Conservation (phyloP, 2,888 invertebrate species). For the Erynnis tages region DNA sequence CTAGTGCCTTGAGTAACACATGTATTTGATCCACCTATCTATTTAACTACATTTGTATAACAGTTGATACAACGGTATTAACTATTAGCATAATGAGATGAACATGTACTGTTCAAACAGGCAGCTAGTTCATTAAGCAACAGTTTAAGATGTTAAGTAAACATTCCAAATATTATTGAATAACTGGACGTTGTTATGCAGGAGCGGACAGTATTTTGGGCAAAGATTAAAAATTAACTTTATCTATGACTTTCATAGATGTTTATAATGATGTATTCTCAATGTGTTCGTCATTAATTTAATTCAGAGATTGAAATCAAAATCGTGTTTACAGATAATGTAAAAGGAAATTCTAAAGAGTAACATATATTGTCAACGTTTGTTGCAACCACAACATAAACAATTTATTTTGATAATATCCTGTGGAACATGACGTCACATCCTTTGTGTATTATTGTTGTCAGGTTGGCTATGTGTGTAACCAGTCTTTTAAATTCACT, state of each 20-base stretch:
- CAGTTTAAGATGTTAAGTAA: slow-evolving; percentile 80
- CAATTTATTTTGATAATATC: no score
- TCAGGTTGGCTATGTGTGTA: no score
- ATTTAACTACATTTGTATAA: slow-evolving; percentile 4
- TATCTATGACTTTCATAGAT: background rate
- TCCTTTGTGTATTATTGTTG: no score
- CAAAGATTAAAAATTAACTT: background rate
- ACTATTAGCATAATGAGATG: slow-evolving; percentile 51
- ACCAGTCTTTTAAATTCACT: no score
- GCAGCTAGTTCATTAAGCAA: slow-evolving; percentile 70
- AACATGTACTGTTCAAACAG: slow-evolving; percentile 57
- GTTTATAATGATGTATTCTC: no score
- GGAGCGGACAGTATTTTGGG: slow-evolving; percentile 20
- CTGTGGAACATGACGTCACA: no score
- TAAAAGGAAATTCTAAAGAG: background rate
- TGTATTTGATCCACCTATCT: background rate
- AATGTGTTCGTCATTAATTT: no score
- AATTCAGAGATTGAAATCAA: no score
- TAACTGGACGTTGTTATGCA: slow-evolving; percentile 58
- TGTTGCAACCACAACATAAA: no score
- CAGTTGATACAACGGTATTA: slow-evolving; percentile 34
- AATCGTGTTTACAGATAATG: no score
- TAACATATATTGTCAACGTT: no score
- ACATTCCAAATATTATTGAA: slow-evolving; percentile 77
- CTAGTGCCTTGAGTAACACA: background rate